Evolutionary conservation across 2,888 invertebrate species (phyloP).

Genomic region (Meiosimyza decipiens): DNA sequence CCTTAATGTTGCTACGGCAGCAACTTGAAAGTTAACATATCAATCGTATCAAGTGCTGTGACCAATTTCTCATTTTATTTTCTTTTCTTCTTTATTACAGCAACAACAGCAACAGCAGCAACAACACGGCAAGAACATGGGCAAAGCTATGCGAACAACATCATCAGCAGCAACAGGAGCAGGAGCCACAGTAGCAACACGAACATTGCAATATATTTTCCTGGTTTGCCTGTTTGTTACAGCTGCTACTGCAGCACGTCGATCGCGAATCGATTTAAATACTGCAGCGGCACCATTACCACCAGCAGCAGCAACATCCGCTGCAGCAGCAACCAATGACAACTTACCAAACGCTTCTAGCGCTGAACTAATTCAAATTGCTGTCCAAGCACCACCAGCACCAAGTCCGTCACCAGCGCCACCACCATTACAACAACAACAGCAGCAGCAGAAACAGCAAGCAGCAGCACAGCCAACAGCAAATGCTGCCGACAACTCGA

Average conservation of each 20-base stretch:
- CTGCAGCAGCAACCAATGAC: conserved; percentile 51
- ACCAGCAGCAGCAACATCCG: conserved; percentile 37
- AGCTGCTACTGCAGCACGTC: conserved; percentile 54
- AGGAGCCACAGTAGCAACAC: conserved; percentile 39
- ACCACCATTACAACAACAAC: conserved; percentile 36
- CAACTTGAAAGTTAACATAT: conserved; percentile 20
- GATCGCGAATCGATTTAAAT: conserved; percentile 60
- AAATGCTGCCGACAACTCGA: conserved; percentile 22
- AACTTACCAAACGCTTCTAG: conserved; percentile 55
- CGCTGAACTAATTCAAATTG: conserved; percentile 50
- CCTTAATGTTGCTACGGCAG: background rate
- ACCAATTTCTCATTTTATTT: conserved; percentile 23
- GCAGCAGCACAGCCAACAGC: conserved; percentile 15
- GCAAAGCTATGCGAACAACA: conserved; percentile 35
- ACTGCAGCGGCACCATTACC: conserved; percentile 44
- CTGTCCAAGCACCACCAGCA: conserved; percentile 66
- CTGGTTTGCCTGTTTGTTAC: conserved; percentile 48
- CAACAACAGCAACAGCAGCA: conserved; percentile 29
- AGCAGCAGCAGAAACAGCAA: conserved; percentile 17
- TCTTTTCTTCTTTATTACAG: conserved; percentile 18
- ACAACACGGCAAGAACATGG: background rate
- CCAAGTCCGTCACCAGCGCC: conserved; percentile 40
- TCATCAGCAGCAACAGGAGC: conserved; percentile 22
- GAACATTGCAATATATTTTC: conserved; percentile 41
- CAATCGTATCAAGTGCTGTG: conserved; percentile 25